Evolutionary conservation across 2,113 vertebrate species (phyloP).

Genomic region (Oxyruncus cristatus): DNA sequence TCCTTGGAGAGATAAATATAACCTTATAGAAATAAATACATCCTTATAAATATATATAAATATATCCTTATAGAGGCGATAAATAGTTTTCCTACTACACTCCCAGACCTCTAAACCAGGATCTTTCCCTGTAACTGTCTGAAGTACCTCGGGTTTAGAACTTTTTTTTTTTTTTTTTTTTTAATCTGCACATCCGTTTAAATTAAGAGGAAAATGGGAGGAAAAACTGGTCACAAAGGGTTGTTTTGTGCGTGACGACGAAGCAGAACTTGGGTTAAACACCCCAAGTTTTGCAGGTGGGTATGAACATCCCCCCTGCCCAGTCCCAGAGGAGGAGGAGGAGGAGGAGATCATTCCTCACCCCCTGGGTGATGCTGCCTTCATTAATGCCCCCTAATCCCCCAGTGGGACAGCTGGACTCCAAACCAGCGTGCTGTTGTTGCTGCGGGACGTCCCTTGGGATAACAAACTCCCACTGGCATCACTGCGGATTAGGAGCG

Average conservation of each 20-base stretch:
- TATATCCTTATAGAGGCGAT: too few species aligned
- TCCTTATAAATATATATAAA: too few species aligned
- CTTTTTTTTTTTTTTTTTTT: not conserved
- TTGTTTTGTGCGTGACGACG: not conserved
- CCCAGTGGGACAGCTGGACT: not conserved
- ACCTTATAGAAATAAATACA: not conserved
- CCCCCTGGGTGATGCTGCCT: fast-evolving
- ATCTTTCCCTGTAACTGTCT: not conserved
- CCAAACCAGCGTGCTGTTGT: not conserved
- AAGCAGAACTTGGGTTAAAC: not conserved
- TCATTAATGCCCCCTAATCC: not conserved
- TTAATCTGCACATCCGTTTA: not conserved
- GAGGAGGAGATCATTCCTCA: not conserved
- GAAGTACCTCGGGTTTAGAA: not conserved
- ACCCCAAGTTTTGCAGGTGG: not conserved
- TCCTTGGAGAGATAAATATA: not conserved
- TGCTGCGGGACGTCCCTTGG: not conserved
- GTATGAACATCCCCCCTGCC: not conserved
- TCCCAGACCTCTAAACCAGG: not conserved
- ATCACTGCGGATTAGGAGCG: fast-evolving
- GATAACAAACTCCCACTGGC: not conserved
- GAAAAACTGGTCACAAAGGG: fast-evolving
- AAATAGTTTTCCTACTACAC: not conserved
- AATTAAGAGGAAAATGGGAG: too few species aligned
- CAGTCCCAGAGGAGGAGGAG: not conserved